Conservation (phyloP, 2,888 invertebrate genomes). For the Pimpla rufipes region DNA sequence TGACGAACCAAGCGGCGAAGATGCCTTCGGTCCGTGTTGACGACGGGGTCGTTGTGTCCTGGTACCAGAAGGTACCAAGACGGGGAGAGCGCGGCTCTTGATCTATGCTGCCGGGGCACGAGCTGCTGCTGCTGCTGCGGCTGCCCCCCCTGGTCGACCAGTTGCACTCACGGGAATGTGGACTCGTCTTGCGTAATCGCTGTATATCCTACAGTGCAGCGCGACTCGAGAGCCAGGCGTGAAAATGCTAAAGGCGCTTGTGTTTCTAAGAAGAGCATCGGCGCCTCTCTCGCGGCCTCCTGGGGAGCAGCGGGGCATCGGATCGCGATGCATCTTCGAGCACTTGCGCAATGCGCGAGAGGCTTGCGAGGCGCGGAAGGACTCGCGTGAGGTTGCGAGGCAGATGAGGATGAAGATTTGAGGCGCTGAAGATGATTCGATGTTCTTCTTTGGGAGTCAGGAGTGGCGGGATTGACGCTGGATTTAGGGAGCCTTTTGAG, state of each 20-base stretch:
- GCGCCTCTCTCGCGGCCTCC: slow-evolving; percentile 34
- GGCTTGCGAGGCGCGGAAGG: no score
- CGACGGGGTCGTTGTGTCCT: neutral
- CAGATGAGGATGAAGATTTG: no score
- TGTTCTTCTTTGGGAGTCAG: no score
- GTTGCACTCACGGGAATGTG: slow-evolving; percentile 64
- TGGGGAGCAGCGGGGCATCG: neutral
- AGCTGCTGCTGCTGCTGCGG: neutral
- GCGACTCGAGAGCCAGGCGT: slow-evolving; percentile 37
- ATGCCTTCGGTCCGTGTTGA: slow-evolving; percentile 13
- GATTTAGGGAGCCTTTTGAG: no score
- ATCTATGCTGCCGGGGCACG: slow-evolving; percentile 50
- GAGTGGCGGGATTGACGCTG: no score
- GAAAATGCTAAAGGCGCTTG: slow-evolving; percentile 62
- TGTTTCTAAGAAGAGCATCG: slow-evolving; percentile 48
- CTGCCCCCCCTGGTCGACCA: neutral
- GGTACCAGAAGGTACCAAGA: neutral
- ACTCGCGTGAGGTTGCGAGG: no score
- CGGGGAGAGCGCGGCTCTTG: slow-evolving; percentile 7
- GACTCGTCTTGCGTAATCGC: slow-evolving; percentile 61
- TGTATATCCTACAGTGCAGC: neutral
- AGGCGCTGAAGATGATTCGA: no score
- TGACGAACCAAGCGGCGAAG: slow-evolving; percentile 29
- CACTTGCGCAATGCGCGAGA: no score
- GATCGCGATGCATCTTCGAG: neutral